Percentiles rank a stretch among this genome's conserved stretches.
These are phyloP conservation scores for Sminthurides aquaticus DNA, from an alignment of 2,888 invertebrate species.

Conservation along the genomic window DNA sequence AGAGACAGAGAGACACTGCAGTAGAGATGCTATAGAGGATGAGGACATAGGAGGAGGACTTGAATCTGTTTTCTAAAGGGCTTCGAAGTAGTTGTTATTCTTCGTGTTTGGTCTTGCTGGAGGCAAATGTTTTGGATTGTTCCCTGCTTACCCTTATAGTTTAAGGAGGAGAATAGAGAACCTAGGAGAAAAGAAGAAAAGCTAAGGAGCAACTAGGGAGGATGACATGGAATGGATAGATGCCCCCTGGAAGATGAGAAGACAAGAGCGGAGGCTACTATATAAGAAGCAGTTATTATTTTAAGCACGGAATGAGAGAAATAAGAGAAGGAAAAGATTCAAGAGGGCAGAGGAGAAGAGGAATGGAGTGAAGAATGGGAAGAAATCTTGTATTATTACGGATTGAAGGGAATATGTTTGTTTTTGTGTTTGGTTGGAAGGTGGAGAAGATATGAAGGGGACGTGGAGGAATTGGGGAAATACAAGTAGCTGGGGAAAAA, in stretches of 20 bases:
- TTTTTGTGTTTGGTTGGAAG: not conserved
- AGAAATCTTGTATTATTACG: not conserved
- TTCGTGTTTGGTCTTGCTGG: too few species aligned
- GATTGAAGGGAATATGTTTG: not conserved
- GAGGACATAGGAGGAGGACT: too few species aligned
- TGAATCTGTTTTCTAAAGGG: too few species aligned
- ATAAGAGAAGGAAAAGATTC: constrained; percentile 25
- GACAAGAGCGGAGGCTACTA: not conserved
- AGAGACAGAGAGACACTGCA: too few species aligned
- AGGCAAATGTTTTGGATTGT: too few species aligned
- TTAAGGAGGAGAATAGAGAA: too few species aligned
- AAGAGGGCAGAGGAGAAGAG: constrained; percentile 11
- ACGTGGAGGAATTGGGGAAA: not conserved
- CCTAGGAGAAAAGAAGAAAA: too few species aligned
- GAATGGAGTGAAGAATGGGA: constrained; percentile 5
- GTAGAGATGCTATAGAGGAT: too few species aligned
- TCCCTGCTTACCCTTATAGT: too few species aligned
- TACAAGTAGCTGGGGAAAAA: too few species aligned
- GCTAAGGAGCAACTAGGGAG: too few species aligned
- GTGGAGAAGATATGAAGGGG: not conserved
- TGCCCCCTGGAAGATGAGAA: not conserved
- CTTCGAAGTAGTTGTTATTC: too few species aligned
- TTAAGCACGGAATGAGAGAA: constrained; percentile 7
- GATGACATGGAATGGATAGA: not conserved
- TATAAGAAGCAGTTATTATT: not conserved